Evolutionary conservation across 2,113 vertebrate species (phyloP), one percentile per base, ranked within the genome.

Genomic region (Polypterus senegalus): DNA sequence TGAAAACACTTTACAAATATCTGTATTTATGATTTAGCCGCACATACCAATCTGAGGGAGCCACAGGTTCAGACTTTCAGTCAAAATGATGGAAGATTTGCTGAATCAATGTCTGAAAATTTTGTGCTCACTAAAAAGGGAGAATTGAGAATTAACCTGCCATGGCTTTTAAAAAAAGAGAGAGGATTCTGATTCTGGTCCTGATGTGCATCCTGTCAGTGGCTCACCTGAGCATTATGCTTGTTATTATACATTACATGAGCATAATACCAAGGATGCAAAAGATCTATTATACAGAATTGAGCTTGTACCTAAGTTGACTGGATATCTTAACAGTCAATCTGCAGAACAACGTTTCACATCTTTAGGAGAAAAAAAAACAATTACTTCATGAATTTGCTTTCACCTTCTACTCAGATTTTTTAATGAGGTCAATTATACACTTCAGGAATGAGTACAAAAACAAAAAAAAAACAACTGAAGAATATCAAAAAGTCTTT

Each of bases 221-320:
- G 61, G 70, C 7, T 66, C 63, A n/a, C 46, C n/a, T 54, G n/a
- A 65, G 2, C 71, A 65, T 51, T 69, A 62, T 4, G 48, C 49
- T 6, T 62, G 68, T 4, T 64, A 70, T 54, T 63, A 67, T 57
- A 51, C 45, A 46, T 51, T 66, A 4, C 64, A 68, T 11, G 46
- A 70, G 49, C 3, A 6, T 3, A 71, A 61, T 47, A 52, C 57
- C 6, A 64, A 64, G 47, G 67, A 71, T 47, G 51, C 53, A 5
- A 47, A 46, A 7, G 67, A 70, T 63, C 46, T 47, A 8, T 46
- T 71, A 11, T 49, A 64, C 45, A 70, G 59, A 7, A 54, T 56
- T 7, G 2, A 48, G 3, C 11, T 66, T 3, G 62, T 64, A 3
- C 63, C 71, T 46, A 62, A 73, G 49, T 61, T 71, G 7, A 47